phyloP scores from a whole-genome alignment of 1,140 invertebrate species.

The Lamellibrachia luymesi region DNA sequence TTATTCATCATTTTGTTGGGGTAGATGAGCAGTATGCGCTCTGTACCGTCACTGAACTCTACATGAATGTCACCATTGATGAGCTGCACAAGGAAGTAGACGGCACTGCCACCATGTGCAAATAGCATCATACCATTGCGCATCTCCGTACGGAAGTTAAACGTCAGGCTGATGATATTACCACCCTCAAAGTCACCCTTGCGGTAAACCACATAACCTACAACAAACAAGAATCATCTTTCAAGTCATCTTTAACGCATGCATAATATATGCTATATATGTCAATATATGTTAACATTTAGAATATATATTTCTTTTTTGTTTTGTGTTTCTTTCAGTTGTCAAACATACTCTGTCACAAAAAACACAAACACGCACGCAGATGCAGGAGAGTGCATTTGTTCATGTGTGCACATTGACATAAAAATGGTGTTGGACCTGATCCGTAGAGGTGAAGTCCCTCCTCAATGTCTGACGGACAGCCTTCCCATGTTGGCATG shows the following conservation, averaged over 20 bases:
- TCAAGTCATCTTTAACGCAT: conserved; percentile 30
- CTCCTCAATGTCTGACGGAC: conserved; percentile 39
- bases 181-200: conserved; percentile 9
- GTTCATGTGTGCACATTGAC: background rate
- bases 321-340: background rate
- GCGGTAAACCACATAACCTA: conserved; percentile 20
- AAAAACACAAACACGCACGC: background rate
- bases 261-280: background rate
- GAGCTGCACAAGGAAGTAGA: conserved; percentile 43
- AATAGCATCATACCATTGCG: conserved; percentile 47
- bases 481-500: conserved; percentile 52
- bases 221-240: background rate
- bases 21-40: background rate
- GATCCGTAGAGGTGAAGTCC: background rate
- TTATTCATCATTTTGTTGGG: conserved; percentile 27
- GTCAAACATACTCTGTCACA: background rate
- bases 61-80: conserved; percentile 41
- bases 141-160: conserved; percentile 40
- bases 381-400: background rate
- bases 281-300: background rate
- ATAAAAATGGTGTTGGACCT: background rate
- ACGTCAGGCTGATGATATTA: background rate
- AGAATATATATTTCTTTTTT: background rate
- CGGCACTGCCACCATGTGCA: conserved; percentile 40
- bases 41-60: conserved; percentile 41